Evolutionary conservation across 2,888 invertebrate genomes (phyloP).

Genomic region (Agriopis leucophaearia): DNA sequence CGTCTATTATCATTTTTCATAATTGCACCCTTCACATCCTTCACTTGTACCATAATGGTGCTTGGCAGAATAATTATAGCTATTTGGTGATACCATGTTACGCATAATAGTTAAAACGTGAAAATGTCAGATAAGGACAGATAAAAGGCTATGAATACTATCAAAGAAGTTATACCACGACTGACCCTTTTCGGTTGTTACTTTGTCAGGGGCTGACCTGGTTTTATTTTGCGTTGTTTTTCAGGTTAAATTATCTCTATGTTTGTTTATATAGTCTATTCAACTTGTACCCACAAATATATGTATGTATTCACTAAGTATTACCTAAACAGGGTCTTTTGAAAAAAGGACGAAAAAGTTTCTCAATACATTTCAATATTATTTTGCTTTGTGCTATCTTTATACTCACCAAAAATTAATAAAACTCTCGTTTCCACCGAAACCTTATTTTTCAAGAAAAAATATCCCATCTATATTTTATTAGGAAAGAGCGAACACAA

Average conservation of each 20-base stretch:
- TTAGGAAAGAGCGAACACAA: slow-evolving; percentile 17
- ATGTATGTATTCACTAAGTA: too few species aligned
- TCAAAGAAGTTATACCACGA: not conserved
- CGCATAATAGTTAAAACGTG: slow-evolving; percentile 15
- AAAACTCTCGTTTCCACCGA: not conserved
- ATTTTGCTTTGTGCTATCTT: slow-evolving; percentile 4
- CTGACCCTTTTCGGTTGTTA: slow-evolving; percentile 17
- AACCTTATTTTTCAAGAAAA: slow-evolving; percentile 18
- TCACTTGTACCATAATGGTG: slow-evolving; percentile 25
- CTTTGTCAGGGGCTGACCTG: slow-evolving; percentile 18
- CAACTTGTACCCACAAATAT: too few species aligned
- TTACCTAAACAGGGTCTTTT: too few species aligned
- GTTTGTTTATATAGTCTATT: not conserved
- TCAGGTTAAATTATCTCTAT: not conserved
- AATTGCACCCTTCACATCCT: slow-evolving; percentile 48
- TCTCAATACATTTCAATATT: not conserved
- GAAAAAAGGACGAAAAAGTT: not conserved
- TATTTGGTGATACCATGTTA: slow-evolving; percentile 11
- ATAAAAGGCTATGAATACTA: slow-evolving; percentile 12
- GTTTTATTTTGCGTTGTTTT: slow-evolving; percentile 11
- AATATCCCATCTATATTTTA: slow-evolving; percentile 16
- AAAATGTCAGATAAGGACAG: slow-evolving; percentile 16
- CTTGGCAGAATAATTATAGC: slow-evolving; percentile 26
- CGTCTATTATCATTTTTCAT: slow-evolving; percentile 57
- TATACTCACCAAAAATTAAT: slow-evolving; percentile 2